Evolutionary conservation across 64 coral and sea anemone species (phyloP).

Genomic region (Pachyseris speciosa): DNA sequence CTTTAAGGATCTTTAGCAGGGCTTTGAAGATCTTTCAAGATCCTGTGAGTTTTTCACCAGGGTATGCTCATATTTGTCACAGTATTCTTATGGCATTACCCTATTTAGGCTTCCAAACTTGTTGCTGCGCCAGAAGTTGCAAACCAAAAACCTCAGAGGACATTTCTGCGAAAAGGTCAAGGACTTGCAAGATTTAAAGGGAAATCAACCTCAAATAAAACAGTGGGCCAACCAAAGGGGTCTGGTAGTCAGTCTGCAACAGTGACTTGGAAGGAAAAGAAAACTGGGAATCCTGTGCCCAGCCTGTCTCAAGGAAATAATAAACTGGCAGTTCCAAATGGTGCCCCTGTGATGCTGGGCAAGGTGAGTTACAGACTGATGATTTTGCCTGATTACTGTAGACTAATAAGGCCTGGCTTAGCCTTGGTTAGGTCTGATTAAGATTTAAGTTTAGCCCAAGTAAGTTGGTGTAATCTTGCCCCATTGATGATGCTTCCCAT

Average conservation of each 20-base stretch:
- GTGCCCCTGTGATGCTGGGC: background rate
- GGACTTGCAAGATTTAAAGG: slow-evolving; percentile 78
- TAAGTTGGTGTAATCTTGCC: too few relatives aligned
- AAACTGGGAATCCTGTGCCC: background rate
- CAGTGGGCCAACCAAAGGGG: background rate
- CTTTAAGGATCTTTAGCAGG: too few relatives aligned
- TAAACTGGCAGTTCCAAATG: background rate
- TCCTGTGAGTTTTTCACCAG: too few relatives aligned
- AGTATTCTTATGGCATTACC: too few relatives aligned
- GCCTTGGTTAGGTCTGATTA: too few relatives aligned
- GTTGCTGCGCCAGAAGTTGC: background rate
- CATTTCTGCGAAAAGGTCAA: slow-evolving; percentile 89
- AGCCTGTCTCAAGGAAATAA: background rate
- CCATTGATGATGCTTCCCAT: too few relatives aligned
- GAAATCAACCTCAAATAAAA: slow-evolving; percentile 56
- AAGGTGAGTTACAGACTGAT: background rate
- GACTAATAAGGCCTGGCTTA: too few relatives aligned
- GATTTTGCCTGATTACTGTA: too few relatives aligned
- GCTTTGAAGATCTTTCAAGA: too few relatives aligned
- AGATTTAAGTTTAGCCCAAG: too few relatives aligned
- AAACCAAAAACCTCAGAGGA: slow-evolving; percentile 54
- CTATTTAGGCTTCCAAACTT: slow-evolving; percentile 23
- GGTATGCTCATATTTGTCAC: too few relatives aligned
- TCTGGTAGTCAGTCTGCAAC: background rate
- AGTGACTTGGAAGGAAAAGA: slow-evolving; percentile 32